Evolutionary conservation across 2,113 vertebrate genomes (phyloP), one percentile per base, ranked within the genome.

Genomic region (Myocastor coypus): DNA sequence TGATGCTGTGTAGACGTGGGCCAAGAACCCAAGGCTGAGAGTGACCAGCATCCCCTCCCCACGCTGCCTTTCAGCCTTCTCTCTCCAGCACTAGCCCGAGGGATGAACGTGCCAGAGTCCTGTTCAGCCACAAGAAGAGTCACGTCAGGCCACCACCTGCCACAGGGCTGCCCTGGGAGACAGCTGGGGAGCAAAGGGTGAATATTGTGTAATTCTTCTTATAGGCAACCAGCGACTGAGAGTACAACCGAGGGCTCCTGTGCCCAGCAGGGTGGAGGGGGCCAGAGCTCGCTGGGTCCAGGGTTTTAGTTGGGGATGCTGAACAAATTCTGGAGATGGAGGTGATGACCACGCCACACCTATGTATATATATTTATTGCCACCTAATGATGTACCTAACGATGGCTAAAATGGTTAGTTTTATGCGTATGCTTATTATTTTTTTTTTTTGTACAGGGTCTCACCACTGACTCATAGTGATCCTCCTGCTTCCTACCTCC

Each of bases 1-100:
- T 1, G 20, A 16, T 1, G 0, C 3, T 0, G 3, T 5, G 37
- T 2, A 4, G 28, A 4, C 2, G 64, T 0, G 7, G 10, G 13
- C 7, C 0, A 28, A 3, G 4, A 64, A 7, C 61, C 9, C 0
- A 22, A 46, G 69, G 63, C 42, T 0, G 83, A 19, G 42, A 61
- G 73, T 5, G 40, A 16, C 26, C n/a, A 0, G 63, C 22, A 16
- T 26, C 0, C 4, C n/a, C 40, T 24, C n/a, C 69, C 57, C 2
- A 0, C 7, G 26, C 34, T 19, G 14, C 30, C 75, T 32, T 7
- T 10, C 7, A 34, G 12, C 2, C 0, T 90, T 52, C 63, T 61
- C 20, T 37, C 16, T n/a, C n/a, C n/a, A 20, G 37, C 2, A 5
- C 52, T 83, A 4, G 24, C 50, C 28, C 0, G 7, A 3, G n/a